Evolutionary conservation across 2,113 vertebrate genomes (phyloP), one percentile per base, ranked within the genome.

Genomic region (Oryzias melastigma): DNA sequence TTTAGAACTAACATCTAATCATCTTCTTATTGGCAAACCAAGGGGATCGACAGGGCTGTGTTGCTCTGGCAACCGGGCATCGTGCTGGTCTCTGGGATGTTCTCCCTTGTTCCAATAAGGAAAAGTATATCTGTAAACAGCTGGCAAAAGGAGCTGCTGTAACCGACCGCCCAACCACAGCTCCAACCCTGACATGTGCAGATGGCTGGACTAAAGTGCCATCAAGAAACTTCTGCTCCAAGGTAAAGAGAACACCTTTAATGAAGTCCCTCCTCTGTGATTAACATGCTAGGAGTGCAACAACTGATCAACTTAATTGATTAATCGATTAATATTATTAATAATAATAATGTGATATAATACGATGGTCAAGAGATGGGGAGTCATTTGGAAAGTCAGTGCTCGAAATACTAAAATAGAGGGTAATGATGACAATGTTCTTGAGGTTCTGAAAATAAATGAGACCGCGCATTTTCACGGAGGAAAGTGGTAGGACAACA

Each of bases 51-150:
- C 80, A 92, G 3, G 97, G 97, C 4, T 98, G 97, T 2, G 94
- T 96, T 71, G 95, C 91, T n/a, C 96, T 98, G 91, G 93, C 68
- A 62, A 98, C 95, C 16, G 95, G 96, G 25, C 60, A 83, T 70
- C 68, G 92, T 48, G 95, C 95, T 22, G 97, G 97, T 70, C 91
- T 98, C 75, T 98, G 97, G 97, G 94, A 97, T 87, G 80, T 97
- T 64, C 70, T 95, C 71, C 92, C 89, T 56, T 98, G 97, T 80
- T 89, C 91, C 42, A 94, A 93, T 58, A 92, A 85, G 46, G 91
- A 92, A 60, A 98, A 96, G 58, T 98, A 94, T 83, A 89, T 98
- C 29, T 98, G 97, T 78, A 98, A 97, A 73, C 71, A 92, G 5
- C 91, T 89, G 89, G 95, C 94, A 48, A 91, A 94, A 45, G 95